A percentile compares a stretch with the other conserved stretches of the same genome.
Conservation (phyloP, 2,888 invertebrate species). For the Drosophila testacea region DNA sequence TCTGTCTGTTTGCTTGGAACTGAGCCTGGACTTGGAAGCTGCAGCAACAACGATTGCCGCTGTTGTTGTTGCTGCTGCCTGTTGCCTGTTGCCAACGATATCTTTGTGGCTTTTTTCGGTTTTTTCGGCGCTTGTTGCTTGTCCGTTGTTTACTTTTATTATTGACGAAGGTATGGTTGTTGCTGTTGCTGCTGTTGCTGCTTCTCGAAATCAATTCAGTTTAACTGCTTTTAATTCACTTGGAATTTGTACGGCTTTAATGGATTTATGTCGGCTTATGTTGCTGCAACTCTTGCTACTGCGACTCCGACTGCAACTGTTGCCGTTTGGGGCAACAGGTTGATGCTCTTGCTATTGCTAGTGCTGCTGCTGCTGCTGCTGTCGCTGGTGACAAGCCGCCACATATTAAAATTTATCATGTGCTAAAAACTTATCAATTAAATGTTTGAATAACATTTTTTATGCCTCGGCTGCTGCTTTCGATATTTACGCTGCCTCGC, state of each 20-base stretch:
- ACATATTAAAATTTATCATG: constrained; percentile 83
- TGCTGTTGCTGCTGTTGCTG: constrained; percentile 50
- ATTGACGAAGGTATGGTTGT: constrained; percentile 61
- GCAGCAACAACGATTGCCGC: constrained; percentile 7
- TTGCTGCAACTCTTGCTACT: constrained; percentile 43
- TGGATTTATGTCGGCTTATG: constrained; percentile 78
- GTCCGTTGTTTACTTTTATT: constrained; percentile 74
- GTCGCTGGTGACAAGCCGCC: constrained; percentile 59
- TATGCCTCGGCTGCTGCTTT: constrained; percentile 38
- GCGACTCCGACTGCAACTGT: constrained; percentile 11
- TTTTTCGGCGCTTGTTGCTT: constrained; percentile 51
- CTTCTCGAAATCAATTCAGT: constrained; percentile 77
- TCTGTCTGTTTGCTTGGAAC: constrained; percentile 26
- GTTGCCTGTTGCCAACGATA: constrained; percentile 39
- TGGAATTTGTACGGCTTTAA: constrained; percentile 78
- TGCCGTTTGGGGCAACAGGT: constrained; percentile 44
- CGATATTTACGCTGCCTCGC: constrained; percentile 28
- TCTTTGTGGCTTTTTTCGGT: constrained; percentile 45
- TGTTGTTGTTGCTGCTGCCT: not conserved
- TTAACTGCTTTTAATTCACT: constrained; percentile 79
- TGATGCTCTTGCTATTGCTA: constrained; percentile 27
- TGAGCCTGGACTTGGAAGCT: constrained; percentile 26
- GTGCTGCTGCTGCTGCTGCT: constrained; percentile 36
- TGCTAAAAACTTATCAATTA: constrained; percentile 84
- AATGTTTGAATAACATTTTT: constrained; percentile 81